These are phyloP conservation scores for Diuraphis noxia DNA, from an alignment of 1,140 invertebrate genomes.

Conservation along the genomic window DNA sequence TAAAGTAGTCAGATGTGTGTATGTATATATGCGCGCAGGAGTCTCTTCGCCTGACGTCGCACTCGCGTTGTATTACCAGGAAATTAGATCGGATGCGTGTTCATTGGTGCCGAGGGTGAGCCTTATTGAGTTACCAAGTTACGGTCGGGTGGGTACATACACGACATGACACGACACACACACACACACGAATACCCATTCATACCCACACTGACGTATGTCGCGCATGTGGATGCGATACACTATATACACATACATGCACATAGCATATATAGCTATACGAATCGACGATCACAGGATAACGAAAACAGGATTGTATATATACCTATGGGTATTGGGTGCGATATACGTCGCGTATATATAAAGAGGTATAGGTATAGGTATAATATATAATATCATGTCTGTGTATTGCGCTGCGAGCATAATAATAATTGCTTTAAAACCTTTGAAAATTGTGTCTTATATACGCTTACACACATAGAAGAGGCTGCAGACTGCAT, in stretches of 20 bases:
- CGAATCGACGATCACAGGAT: background rate
- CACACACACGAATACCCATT: background rate
- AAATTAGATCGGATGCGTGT: slow-evolving; percentile 50
- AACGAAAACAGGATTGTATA: background rate
- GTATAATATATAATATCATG: background rate
- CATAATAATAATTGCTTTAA: slow-evolving; percentile 43
- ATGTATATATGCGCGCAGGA: too few relatives aligned
- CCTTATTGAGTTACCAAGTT: slow-evolving; percentile 51
- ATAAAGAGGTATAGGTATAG: background rate
- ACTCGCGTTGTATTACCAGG: slow-evolving; percentile 41
- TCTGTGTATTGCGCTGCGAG: background rate
- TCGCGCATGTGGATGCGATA: background rate
- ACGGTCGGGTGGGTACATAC: slow-evolving; percentile 37
- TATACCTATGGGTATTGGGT: background rate
- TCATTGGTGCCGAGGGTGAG: slow-evolving; percentile 42
- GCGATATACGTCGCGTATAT: too few relatives aligned
- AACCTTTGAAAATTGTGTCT: slow-evolving; percentile 36
- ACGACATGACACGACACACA: background rate
- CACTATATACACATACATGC: background rate
- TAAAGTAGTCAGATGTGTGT: background rate
- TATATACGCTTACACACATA: background rate
- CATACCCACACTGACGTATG: background rate
- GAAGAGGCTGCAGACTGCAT: background rate
- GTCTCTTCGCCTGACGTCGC: background rate
- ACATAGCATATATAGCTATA: too few relatives aligned